phyloP scores from a whole-genome alignment of 2,797 vertebrate species.

The Hemibagrus guttatus region DNA sequence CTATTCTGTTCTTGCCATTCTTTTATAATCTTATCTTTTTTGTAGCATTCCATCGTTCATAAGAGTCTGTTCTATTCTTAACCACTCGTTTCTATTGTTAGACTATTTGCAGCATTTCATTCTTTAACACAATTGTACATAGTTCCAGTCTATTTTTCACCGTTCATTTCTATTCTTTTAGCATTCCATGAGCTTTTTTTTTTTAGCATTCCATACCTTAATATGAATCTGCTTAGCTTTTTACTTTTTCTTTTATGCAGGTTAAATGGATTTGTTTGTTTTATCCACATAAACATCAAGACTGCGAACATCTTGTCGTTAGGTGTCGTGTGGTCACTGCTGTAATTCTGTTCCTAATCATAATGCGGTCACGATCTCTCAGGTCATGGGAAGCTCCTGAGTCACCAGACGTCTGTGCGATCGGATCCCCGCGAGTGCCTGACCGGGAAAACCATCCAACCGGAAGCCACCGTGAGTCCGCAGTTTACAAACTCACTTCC shows the following conservation, averaged over 20 bases:
- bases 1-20: background rate
- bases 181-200: no score
- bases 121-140: no score
- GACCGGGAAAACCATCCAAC: conserved; percentile 69
- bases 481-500: background rate
- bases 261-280: background rate
- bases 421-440: conserved; percentile 72
- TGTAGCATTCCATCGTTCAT: no score
- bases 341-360: background rate
- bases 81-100: no score
- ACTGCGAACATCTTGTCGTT: background rate
- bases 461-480: conserved; percentile 73
- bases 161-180: no score
- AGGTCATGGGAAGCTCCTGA: conserved; percentile 71
- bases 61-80: no score
- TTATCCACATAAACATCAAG: background rate
- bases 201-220: no score
- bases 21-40: no score
- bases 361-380: conserved; percentile 27
- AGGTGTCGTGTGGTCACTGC: background rate
- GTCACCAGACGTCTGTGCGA: conserved; percentile 67
- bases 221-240: background rate
- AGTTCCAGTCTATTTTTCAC: no score
- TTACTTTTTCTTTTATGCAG: background rate
- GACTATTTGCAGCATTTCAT: no score